phyloP scores from a whole-genome alignment of 1,140 invertebrate species.

The Achatina immaculata region DNA sequence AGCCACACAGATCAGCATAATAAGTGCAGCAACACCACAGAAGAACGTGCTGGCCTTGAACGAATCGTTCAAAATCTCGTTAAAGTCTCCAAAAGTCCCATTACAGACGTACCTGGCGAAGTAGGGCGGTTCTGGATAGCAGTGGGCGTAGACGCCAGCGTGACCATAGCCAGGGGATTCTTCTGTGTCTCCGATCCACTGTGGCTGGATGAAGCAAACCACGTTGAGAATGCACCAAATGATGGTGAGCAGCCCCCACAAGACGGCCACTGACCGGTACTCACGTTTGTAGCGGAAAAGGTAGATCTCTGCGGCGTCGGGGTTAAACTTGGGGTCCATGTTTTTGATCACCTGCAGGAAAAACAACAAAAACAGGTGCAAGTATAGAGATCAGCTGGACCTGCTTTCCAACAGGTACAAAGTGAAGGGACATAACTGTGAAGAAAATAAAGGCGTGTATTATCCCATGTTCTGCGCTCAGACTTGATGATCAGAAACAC shows the following conservation, averaged over 20 bases:
- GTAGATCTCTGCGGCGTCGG: constrained; percentile 53
- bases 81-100: constrained; percentile 86
- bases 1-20: constrained; percentile 85
- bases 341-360: too few relatives aligned
- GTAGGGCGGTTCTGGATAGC: constrained; percentile 70
- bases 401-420: too few relatives aligned
- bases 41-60: constrained; percentile 87
- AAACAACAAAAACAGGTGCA: too few relatives aligned
- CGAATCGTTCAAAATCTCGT: constrained; percentile 83
- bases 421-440: too few relatives aligned
- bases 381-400: too few relatives aligned
- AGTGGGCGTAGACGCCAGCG: constrained; percentile 90
- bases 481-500: too few relatives aligned
- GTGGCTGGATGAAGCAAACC: constrained; percentile 94
- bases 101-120: constrained; percentile 75
- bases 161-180: constrained; percentile 88
- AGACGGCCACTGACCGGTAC: constrained; percentile 89
- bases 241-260: constrained; percentile 97
- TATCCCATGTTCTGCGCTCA: too few relatives aligned
- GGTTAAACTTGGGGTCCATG: constrained; percentile 50
- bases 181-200: constrained; percentile 87
- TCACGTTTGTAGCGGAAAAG: constrained; percentile 59
- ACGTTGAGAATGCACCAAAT: constrained; percentile 96
- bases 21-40: constrained; percentile 87
- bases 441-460: too few relatives aligned